Base-by-base conservation (phyloP, 2,888 invertebrate species). In the Stenurella melanura region DNA sequence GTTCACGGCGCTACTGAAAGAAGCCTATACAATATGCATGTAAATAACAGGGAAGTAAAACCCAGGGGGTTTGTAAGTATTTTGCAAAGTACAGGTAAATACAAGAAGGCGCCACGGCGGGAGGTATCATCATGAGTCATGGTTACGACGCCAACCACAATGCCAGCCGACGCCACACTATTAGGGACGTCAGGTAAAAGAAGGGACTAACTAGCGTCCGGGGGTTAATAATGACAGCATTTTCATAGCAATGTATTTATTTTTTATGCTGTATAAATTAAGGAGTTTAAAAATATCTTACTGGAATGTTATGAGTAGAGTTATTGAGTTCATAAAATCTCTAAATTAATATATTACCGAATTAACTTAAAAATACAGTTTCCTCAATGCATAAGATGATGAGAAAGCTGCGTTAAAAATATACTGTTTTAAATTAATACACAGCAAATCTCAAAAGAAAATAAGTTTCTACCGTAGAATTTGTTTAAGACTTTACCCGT, bases 91-190 rank as follows among this genome's bases (percentile, higher is more conserved):
- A 73, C 72, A 73, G 66, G 67, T 73, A 73, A 57, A 74, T 74
- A 61, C 68, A 68, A 68, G 74, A 74, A 74, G 74, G 67, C 75
- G 63, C 64, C 75, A 74, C 75, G 75, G 56, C 75, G 73, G 78
- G 73, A 69, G 78, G 75, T 70, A 71, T 77, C 73, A 56, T 74
- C 56, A 69, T 78, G 78, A 78, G 73, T 75, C 78, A 75, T 78
- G 75, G 75, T 78, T 73, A 74, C 75, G 78, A 75, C 75, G 78
- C 71, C 75, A 34, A 64, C 75, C 64, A 54, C 72, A 63, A 70
- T 26, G 70, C 42, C 26, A 63, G 63, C 63, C 72, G 72, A 72
- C 72, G 72, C 72, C 78, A 73, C 57, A 30, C 26, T 67, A 26
- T 61, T 50, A 66, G 17, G 74, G 74, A 74, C 73, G 74, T 67